Evolutionary conservation across 2,888 invertebrate genomes (phyloP).

Genomic region (Drosophila lacicola): DNA sequence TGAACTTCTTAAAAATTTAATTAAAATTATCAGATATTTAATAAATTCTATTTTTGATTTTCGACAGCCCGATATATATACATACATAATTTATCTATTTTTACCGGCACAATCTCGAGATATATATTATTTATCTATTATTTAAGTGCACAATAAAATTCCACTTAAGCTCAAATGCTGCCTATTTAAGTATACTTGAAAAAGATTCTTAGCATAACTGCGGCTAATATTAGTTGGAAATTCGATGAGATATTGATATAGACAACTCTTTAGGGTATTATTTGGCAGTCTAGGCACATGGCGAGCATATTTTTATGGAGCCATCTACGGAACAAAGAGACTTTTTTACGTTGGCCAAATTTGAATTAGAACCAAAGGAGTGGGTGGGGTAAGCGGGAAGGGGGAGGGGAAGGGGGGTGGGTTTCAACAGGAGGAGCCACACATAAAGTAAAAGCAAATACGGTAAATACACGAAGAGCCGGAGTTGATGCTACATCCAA

Average conservation of each 20-base stretch:
- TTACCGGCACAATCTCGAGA: no score
- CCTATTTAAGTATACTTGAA: no score
- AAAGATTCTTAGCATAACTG: no score
- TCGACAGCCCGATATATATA: no score
- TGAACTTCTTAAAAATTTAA: no score
- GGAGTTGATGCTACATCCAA: slow-evolving; percentile 28
- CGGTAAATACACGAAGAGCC: slow-evolving; percentile 41
- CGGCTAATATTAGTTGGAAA: neutral
- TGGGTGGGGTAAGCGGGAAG: neutral
- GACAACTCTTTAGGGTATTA: slow-evolving; percentile 25
- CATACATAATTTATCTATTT: no score
- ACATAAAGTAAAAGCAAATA: slow-evolving; percentile 59
- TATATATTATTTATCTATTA: no score
- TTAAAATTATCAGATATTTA: no score
- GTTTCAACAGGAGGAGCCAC: slow-evolving; percentile 36
- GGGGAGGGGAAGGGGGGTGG: neutral
- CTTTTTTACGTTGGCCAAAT: slow-evolving; percentile 47
- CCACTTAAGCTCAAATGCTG: no score
- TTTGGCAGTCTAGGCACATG: slow-evolving; percentile 17
- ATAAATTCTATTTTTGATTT: no score
- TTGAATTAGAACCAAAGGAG: slow-evolving; percentile 19
- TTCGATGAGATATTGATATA: neutral
- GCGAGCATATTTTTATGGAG: slow-evolving; percentile 44
- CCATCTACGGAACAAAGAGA: slow-evolving; percentile 50
- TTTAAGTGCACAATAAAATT: no score